Evolutionary conservation across 1,140 invertebrate genomes (phyloP).

Genomic region (Chrysoperla carnea): DNA sequence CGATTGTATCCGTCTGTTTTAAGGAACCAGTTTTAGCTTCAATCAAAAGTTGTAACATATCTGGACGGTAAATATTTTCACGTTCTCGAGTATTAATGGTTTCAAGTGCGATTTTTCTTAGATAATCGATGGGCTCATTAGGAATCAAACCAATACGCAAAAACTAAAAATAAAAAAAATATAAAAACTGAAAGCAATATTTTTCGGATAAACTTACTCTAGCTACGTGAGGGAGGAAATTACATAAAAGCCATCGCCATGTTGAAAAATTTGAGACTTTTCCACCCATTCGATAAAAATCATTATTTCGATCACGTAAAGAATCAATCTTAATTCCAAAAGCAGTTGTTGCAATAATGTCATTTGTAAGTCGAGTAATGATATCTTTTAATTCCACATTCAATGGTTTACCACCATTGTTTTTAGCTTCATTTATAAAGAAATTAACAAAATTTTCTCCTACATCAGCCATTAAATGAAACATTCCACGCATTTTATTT

Average conservation of each 20-base stretch:
- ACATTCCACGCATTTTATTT: constrained; percentile 12
- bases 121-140: constrained; percentile 9
- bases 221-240: no score
- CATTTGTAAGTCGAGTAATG: constrained; percentile 18
- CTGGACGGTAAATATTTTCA: constrained; percentile 16
- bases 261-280: no score
- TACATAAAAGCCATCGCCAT: no score
- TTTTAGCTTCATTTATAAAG: constrained; percentile 6
- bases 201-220: constrained; percentile 18
- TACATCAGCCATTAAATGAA: constrained; percentile 9
- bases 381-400: constrained; percentile 17
- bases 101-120: constrained; percentile 14
- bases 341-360: no score
- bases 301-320: no score
- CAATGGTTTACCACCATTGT: constrained; percentile 5
- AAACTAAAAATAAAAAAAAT: constrained; percentile 3
- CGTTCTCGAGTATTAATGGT: constrained; percentile 19
- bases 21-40: constrained; percentile 21
- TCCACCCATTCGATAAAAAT: no score
- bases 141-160: constrained; percentile 13
- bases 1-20: constrained; percentile 7
- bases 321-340: no score
- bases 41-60: constrained; percentile 23
- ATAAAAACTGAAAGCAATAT: background rate
- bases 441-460: constrained; percentile 9